Evolutionary conservation across 1,140 invertebrate genomes (phyloP).

Genomic region (Aphelenchoides avenae): DNA sequence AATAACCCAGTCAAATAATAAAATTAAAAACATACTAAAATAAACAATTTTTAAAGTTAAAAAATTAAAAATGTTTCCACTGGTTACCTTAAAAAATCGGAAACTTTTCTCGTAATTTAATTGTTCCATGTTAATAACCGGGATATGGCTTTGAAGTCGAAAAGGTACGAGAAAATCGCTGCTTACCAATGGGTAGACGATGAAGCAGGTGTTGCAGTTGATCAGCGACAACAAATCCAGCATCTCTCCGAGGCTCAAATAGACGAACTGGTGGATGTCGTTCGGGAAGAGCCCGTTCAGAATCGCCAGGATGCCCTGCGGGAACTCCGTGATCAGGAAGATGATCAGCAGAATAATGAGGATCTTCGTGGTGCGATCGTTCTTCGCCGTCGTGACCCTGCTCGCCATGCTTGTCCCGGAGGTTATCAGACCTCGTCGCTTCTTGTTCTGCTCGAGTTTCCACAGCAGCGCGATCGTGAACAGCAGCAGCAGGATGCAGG

Average conservation of each 20-base stretch:
- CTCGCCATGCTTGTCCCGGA: slow-evolving; percentile 41
- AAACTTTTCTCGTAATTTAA: no score
- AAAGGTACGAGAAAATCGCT: slow-evolving; percentile 29
- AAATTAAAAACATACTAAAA: no score
- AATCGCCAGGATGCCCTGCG: slow-evolving; percentile 40
- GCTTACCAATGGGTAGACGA: slow-evolving; percentile 41
- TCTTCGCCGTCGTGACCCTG: slow-evolving; percentile 22
- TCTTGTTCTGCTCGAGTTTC: slow-evolving; percentile 31
- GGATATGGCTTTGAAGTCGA: slow-evolving; percentile 33
- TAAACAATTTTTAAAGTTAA: no score
- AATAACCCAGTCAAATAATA: no score
- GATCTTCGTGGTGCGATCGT: slow-evolving; percentile 46
- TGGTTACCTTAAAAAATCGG: no score
- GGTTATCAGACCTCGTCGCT: slow-evolving; percentile 31
- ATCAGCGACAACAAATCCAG: slow-evolving; percentile 42
- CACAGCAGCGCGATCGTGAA: slow-evolving; percentile 39
- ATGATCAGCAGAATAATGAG: slow-evolving; percentile 37
- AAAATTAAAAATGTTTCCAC: no score
- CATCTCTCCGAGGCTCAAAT: slow-evolving; percentile 38
- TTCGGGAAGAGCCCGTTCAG: slow-evolving; percentile 45
- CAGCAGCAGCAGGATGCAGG: slow-evolving; percentile 36
- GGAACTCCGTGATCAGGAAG: slow-evolving; percentile 37
- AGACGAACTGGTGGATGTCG: slow-evolving; percentile 51
- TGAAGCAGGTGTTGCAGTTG: slow-evolving; percentile 48
- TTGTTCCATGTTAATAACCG: slow-evolving; percentile 16